These are phyloP conservation scores for Phrynocephalus forsythii DNA, from an alignment of 2,797 vertebrate genomes.

Conservation along the genomic window DNA sequence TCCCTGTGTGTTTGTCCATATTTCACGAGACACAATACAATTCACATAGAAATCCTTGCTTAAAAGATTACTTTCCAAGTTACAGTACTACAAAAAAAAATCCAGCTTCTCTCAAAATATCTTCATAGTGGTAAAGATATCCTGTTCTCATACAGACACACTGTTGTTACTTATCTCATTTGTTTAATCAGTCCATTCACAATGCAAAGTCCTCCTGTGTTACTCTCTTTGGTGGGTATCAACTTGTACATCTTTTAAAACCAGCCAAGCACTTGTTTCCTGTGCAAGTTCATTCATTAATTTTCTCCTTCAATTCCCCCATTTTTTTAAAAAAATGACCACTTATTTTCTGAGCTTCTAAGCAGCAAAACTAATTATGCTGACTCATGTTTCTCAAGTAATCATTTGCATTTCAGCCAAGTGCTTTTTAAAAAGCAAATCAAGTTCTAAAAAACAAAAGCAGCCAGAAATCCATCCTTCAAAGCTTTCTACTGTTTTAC, in stretches of 20 bases:
- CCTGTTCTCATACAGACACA: not conserved
- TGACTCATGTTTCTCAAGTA: fast-evolving
- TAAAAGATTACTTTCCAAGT: not conserved
- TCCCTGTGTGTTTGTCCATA: too few species aligned
- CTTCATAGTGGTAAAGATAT: not conserved
- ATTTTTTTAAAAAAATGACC: not conserved
- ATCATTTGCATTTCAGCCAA: not conserved
- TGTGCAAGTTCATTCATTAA: not conserved
- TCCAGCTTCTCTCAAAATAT: not conserved
- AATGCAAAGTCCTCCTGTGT: slow-evolving; percentile 30
- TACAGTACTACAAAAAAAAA: slow-evolving; percentile 14
- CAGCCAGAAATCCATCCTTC: not conserved
- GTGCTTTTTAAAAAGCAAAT: not conserved
- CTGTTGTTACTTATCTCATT: slow-evolving; percentile 15
- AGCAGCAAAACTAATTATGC: not conserved
- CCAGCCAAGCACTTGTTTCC: slow-evolving; percentile 5
- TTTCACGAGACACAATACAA: too few species aligned
- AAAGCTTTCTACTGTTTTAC: fast-evolving
- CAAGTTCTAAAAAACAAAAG: not conserved
- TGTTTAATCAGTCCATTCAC: slow-evolving; percentile 11
- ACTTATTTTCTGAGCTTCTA: not conserved
- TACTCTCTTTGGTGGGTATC: not conserved
- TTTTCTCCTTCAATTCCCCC: not conserved
- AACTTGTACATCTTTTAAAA: slow-evolving; percentile 42
- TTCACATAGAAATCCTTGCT: too few species aligned